These are phyloP conservation scores for Camponotus floridanus DNA, from an alignment of 1,140 invertebrate species.

Conservation along the genomic window DNA sequence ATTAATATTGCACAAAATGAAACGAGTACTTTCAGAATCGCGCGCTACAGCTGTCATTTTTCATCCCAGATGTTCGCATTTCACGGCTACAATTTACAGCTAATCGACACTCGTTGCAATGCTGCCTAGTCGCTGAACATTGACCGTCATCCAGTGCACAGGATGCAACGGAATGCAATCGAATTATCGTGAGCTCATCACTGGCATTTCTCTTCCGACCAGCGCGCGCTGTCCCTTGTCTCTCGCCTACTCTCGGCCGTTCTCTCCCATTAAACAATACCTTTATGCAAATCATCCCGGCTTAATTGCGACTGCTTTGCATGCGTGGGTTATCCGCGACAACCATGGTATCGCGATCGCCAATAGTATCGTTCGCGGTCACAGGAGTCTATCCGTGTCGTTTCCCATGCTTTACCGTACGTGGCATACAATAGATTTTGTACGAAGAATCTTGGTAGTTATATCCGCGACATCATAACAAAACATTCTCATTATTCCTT, in stretches of 20 bases:
- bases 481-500: constrained; percentile 52
- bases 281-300: constrained; percentile 76
- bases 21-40: neutral
- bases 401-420: constrained; percentile 50
- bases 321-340: constrained; percentile 75
- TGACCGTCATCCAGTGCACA: constrained; percentile 35
- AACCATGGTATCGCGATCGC: constrained; percentile 75
- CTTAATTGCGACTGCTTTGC: constrained; percentile 79
- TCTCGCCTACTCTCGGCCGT: constrained; percentile 63
- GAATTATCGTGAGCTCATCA: constrained; percentile 76
- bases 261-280: constrained; percentile 75
- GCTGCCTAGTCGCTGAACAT: constrained; percentile 47
- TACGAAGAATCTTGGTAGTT: constrained; percentile 29
- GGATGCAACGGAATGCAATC: constrained; percentile 70
- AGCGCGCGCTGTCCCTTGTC: neutral
- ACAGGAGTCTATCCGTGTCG: constrained; percentile 53
- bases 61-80: neutral
- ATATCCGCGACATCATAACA: neutral
- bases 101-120: constrained; percentile 40
- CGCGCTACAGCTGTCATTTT: neutral
- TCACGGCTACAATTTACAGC: constrained; percentile 11
- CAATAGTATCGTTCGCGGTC: constrained; percentile 62
- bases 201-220: constrained; percentile 36
- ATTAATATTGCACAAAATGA: neutral
- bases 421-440: neutral